phyloP scores from a whole-genome alignment of 2,888 invertebrate species.

The Tachina fera region DNA sequence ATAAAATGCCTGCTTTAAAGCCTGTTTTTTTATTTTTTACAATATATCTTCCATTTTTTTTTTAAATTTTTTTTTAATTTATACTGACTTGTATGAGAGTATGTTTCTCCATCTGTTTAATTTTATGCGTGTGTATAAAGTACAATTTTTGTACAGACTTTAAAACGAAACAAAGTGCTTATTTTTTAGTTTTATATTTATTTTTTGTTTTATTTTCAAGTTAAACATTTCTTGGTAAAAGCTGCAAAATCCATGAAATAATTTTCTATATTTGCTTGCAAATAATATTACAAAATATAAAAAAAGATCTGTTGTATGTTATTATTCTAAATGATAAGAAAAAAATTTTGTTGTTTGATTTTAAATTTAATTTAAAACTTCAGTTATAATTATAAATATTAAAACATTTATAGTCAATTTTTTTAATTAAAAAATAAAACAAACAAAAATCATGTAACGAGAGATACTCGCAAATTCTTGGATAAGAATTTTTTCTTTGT shows the following conservation, averaged over 20 bases:
- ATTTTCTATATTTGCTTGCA: constrained; percentile 6
- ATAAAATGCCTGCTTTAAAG: constrained; percentile 67
- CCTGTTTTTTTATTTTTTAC: constrained; percentile 55
- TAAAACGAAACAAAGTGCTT: constrained; percentile 33
- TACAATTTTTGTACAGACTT: constrained; percentile 38
- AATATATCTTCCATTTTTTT: constrained; percentile 3
- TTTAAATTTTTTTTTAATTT: constrained; percentile 52
- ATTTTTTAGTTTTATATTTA: too few species aligned
- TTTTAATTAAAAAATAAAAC: constrained; percentile 24
- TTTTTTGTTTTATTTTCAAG: constrained; percentile 22
- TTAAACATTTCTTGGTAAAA: constrained; percentile 30
- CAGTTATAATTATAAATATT: constrained; percentile 27
- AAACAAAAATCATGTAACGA: constrained; percentile 40
- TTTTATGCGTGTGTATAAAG: constrained; percentile 60
- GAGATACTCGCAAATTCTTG: constrained; percentile 63
- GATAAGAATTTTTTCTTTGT: constrained; percentile 38
- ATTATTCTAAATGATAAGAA: constrained; percentile 18
- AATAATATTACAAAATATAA: neutral
- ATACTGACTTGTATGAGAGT: constrained; percentile 47
- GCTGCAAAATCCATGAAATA: neutral
- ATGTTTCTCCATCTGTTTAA: constrained; percentile 64
- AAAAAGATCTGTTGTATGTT: constrained; percentile 19
- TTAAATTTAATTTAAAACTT: constrained; percentile 31
- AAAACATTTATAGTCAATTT: constrained; percentile 66
- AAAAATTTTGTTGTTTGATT: constrained; percentile 24